These are phyloP conservation scores for Scophthalmus maximus DNA, from an alignment of 2,113 vertebrate genomes.

Conservation along the genomic window DNA sequence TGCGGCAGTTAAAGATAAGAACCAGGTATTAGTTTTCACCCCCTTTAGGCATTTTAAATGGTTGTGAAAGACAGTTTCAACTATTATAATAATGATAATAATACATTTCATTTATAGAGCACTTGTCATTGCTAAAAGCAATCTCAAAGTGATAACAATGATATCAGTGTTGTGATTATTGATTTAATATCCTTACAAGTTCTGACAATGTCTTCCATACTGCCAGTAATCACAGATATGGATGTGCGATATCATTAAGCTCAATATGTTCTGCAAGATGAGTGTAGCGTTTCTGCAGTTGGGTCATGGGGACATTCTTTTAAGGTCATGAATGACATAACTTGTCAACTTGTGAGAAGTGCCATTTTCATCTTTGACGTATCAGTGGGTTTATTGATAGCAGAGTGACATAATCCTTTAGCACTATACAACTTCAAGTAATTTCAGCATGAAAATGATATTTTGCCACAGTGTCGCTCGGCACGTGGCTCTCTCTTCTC, in stretches of 20 bases:
- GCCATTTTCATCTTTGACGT: not conserved
- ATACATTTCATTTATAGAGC: too few relatives aligned
- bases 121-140: too few relatives aligned
- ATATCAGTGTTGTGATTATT: conserved; percentile 4
- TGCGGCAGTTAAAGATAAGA: not conserved
- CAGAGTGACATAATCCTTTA: conserved; percentile 16
- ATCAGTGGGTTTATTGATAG: conserved; percentile 1
- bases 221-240: conserved; percentile 38
- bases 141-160: too few relatives aligned
- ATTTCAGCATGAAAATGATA: conserved; percentile 25
- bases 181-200: conserved; percentile 23
- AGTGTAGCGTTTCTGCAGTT: not conserved
- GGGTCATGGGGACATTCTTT: not conserved
- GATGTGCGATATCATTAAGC: conserved; percentile 21
- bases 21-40: not conserved
- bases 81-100: too few relatives aligned
- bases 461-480: not conserved
- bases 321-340: conserved; percentile 26
- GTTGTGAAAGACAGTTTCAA: not conserved
- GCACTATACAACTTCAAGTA: not conserved
- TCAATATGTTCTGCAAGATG: conserved; percentile 5
- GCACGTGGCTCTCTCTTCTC: conserved; percentile 21
- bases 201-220: conserved; percentile 9
- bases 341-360: conserved; percentile 2
- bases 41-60: not conserved